phyloP scores from a whole-genome alignment of 1,140 invertebrate genomes.

The Palaemon carinicauda region DNA sequence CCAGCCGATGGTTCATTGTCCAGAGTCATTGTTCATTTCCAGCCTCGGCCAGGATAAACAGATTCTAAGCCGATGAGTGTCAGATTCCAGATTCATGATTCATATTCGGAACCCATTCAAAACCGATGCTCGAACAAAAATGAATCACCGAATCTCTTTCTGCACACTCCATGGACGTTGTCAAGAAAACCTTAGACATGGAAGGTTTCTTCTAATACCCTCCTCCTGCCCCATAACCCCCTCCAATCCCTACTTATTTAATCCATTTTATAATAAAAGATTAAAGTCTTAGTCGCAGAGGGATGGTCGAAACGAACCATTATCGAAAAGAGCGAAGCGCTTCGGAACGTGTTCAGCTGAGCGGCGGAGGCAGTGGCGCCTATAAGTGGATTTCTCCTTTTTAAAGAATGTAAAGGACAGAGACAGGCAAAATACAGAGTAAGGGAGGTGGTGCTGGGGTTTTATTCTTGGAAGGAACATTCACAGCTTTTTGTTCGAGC shows the following conservation, averaged over 20 bases:
- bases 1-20: not conserved
- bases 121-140: not conserved
- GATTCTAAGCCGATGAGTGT: conserved; percentile 30
- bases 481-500: no score
- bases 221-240: no score
- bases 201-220: no score
- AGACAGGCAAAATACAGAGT: not conserved
- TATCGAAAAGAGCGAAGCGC: not conserved
- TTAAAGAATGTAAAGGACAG: not conserved
- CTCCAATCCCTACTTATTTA: no score
- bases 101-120: conserved; percentile 17
- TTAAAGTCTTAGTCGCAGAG: no score
- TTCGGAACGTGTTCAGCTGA: not conserved
- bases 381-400: conserved; percentile 6
- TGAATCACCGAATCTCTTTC: no score
- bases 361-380: not conserved
- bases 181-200: not conserved
- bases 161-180: not conserved
- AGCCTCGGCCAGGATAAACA: conserved; percentile 23
- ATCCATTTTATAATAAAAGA: no score
- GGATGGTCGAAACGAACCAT: not conserved
- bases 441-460: not conserved
- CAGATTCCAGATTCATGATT: conserved; percentile 10
- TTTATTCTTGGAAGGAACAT: no score
- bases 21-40: conserved; percentile 21